Evolutionary conservation across 2,113 vertebrate species (phyloP).

Genomic region (Podocnemis expansa): DNA sequence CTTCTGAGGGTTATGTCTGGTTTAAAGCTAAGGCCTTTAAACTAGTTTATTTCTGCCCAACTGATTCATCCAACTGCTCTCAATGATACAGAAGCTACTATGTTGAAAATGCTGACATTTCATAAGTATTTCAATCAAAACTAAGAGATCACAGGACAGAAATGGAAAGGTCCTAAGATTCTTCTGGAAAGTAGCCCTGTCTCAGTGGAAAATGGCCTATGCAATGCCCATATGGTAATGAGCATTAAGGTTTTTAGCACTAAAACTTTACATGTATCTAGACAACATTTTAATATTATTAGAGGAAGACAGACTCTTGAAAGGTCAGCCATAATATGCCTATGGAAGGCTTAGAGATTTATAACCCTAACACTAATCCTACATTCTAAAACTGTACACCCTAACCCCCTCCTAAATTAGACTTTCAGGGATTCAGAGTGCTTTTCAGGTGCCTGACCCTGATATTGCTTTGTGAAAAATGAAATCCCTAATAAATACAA

Average conservation of each 20-base stretch:
- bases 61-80: not conserved
- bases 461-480: not conserved
- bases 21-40: not conserved
- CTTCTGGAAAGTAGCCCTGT: not conserved
- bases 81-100: not conserved
- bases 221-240: not conserved
- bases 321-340: not conserved
- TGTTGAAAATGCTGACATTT: not conserved
- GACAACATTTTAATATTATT: not conserved
- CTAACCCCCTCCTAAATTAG: not conserved
- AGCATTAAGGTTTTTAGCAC: not conserved
- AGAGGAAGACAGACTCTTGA: not conserved
- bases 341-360: not conserved
- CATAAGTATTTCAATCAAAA: not conserved
- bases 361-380: no score
- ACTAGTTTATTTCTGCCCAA: not conserved
- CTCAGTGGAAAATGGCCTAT: not conserved
- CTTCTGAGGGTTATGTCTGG: fast-evolving
- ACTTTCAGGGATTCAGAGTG: not conserved
- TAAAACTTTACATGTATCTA: not conserved
- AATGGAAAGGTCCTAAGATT: not conserved
- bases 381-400: no score
- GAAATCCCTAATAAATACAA: not conserved
- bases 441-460: not conserved
- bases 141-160: not conserved